Percentiles rank a stretch among this genome's conserved stretches.
Conservation (phyloP, 2,113 vertebrate species). For the Heloderma charlesbogerti region DNA sequence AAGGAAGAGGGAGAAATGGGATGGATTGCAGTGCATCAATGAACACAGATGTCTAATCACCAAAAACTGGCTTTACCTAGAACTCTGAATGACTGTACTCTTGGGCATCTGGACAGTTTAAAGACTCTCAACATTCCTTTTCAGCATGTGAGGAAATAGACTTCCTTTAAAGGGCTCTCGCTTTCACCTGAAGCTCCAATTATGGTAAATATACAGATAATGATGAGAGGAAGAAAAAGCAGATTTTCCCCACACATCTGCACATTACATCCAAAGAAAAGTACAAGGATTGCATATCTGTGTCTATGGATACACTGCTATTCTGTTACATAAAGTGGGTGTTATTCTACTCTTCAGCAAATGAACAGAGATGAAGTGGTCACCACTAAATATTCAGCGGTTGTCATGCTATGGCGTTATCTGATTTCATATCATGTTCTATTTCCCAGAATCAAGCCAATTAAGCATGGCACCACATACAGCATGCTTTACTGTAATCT, state of each 20-base stretch:
- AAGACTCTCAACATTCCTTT: not conserved
- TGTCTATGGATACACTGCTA: not conserved
- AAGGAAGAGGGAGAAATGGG: conserved; percentile 20
- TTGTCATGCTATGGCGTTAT: not conserved
- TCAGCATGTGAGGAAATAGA: not conserved
- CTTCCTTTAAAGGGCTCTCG: not conserved
- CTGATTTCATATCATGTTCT: conserved; percentile 2
- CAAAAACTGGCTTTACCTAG: conserved; percentile 27
- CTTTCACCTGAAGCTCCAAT: not conserved
- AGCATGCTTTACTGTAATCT: not conserved
- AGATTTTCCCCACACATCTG: not conserved
- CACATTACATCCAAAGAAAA: not conserved
- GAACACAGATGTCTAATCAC: conserved; percentile 38
- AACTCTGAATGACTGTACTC: not conserved
- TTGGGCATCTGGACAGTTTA: conserved; percentile 2
- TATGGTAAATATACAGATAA: conserved; percentile 4
- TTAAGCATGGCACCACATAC: not conserved
- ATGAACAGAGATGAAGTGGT: not conserved
- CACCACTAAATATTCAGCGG: not conserved
- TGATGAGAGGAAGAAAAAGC: not conserved
- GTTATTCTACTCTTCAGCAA: not conserved
- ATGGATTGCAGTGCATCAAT: conserved; percentile 26
- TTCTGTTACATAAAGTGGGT: no score
- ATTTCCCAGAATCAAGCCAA: not conserved
- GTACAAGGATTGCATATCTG: not conserved